Base-by-base conservation (phyloP, 1,140 invertebrate species). In the Drosophila carrolli region DNA sequence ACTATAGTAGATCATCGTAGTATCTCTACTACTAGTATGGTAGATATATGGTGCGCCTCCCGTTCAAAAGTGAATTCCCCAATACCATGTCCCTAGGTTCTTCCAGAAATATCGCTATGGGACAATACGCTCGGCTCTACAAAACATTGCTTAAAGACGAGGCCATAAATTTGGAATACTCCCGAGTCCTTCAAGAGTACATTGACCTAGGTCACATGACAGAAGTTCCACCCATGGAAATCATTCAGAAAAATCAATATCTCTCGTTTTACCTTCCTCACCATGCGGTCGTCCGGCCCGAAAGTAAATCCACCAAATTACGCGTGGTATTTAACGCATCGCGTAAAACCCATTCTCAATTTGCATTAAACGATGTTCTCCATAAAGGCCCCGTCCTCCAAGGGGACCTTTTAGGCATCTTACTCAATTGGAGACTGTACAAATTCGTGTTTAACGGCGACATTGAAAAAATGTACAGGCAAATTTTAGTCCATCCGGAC, bases 361-460 rank as follows among this genome's bases (percentile, higher is more conserved):
- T n/a, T n/a, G 4, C 38, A n/a, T n/a, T 41, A 41, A 41, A 41
- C 29, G 29, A 32, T 32, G 29, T 32, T 32, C 7, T 32, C 29
- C 1, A 32, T 8, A 32, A 32, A 32, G 29, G 8, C 29, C 29
- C 29, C 5, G 13, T 1, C 5, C 38, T 41, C 13, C 38, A 41
- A 41, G 5, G 38, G 4, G 38, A 41, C 38, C 6, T 41, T n/a
- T 41, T 41, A 41, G 38, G 13, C 38, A 41, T 32, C 29, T 6
- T 32, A 32, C 29, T 32, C 29, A 32, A 7, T 32, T 32, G 29
- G 29, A 32, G 29, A 41, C n/a, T 41, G 13, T 41, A 41, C 38
- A n/a, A 41, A 41, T 41, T 41, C 13, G 38, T 41, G 38, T 41
- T 41, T n/a, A 41, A 41, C 38, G 38, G 38, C 38, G 38, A n/a